These are phyloP conservation scores for Pluvialis apricaria DNA, from an alignment of 2,113 vertebrate genomes.

Conservation along the genomic window DNA sequence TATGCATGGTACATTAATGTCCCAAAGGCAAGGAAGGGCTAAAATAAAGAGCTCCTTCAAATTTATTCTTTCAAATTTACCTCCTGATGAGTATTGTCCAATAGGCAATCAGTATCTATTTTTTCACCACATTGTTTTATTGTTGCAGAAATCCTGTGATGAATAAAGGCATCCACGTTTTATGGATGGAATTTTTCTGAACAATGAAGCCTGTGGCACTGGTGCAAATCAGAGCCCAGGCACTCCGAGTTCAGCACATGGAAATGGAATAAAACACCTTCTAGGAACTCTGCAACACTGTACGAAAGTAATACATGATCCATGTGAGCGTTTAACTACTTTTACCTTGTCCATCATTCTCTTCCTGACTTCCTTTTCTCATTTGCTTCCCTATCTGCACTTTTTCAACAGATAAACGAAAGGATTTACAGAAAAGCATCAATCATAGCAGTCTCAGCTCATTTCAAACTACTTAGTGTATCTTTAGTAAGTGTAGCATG, in stretches of 20 bases:
- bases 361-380: neutral
- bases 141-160: neutral
- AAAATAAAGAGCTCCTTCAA: neutral
- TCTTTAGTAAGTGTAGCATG: neutral
- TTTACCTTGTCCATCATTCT: neutral
- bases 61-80: neutral
- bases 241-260: neutral
- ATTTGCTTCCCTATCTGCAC: neutral
- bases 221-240: neutral
- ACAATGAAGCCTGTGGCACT: neutral
- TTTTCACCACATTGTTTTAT: neutral
- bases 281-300: neutral
- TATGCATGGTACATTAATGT: neutral
- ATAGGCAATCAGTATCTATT: neutral
- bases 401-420: neutral
- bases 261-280: neutral
- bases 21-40: neutral
- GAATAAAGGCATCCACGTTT: neutral
- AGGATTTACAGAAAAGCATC: neutral
- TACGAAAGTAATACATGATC: neutral
- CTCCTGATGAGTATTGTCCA: neutral
- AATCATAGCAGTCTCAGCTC: neutral
- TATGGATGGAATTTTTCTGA: neutral
- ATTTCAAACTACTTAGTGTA: neutral
- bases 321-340: neutral